phyloP scores from a whole-genome alignment of 2,888 invertebrate genomes.

The Ethmia dodecea region DNA sequence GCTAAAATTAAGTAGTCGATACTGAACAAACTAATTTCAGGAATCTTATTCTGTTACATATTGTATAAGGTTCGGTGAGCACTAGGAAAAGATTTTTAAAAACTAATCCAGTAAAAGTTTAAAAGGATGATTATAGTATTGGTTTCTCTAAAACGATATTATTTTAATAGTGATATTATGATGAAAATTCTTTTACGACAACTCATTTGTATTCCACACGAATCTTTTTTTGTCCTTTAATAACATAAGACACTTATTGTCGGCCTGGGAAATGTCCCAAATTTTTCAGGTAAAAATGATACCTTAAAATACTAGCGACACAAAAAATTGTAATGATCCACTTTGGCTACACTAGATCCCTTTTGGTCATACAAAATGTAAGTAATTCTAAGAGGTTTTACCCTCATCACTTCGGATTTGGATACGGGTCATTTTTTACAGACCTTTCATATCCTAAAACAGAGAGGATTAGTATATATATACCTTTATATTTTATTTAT shows the following conservation, averaged over 20 bases:
- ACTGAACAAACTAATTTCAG: no score
- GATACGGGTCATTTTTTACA: not conserved
- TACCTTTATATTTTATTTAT: no score
- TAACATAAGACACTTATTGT: not conserved
- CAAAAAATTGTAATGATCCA: constrained; percentile 5
- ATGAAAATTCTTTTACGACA: no score
- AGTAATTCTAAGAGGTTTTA: constrained; percentile 1
- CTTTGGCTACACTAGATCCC: not conserved
- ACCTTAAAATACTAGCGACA: not conserved
- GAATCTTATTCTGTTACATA: no score
- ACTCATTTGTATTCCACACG: constrained; percentile 2
- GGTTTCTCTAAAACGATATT: no score
- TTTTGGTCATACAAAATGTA: not conserved
- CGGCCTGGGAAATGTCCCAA: constrained; percentile 2
- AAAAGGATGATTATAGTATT: no score
- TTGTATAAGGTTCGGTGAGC: no score
- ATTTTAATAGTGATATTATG: not conserved
- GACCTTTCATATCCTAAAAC: no score
- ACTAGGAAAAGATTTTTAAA: no score
- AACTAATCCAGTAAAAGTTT: no score
- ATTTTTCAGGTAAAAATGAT: constrained; percentile 1
- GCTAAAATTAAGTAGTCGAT: no score
- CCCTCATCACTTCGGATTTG: constrained; percentile 4
- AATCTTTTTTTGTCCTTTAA: constrained; percentile 3
- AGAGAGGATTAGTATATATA: no score